phyloP scores from a whole-genome alignment of 2,888 invertebrate genomes.

The Mythimna impura region DNA sequence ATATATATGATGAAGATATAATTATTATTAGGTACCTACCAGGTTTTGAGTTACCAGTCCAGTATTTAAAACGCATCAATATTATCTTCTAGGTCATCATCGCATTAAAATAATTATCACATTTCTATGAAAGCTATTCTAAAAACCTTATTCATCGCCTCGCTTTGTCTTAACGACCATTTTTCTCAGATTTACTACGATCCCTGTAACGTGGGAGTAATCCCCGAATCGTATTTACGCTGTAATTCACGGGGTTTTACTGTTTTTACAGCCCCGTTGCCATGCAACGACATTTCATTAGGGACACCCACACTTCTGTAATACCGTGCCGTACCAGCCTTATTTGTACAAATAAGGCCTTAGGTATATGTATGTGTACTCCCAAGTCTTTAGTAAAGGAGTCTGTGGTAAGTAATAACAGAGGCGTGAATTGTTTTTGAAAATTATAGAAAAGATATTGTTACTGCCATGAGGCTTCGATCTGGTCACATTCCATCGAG shows the following conservation, averaged over 20 bases:
- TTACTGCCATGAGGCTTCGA: too few species aligned
- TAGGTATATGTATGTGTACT: not conserved
- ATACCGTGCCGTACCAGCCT: slow-evolving; percentile 8
- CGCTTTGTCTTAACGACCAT: slow-evolving; percentile 50
- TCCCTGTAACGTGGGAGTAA: slow-evolving; percentile 64
- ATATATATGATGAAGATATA: too few species aligned
- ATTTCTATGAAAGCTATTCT: slow-evolving; percentile 7
- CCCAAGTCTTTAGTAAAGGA: not conserved
- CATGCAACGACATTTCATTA: slow-evolving; percentile 70
- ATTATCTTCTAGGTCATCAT: too few species aligned
- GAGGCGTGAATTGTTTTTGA: not conserved
- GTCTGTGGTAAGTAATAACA: too few species aligned
- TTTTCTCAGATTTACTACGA: slow-evolving; percentile 64
- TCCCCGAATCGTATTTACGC: slow-evolving; percentile 70
- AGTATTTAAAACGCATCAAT: not conserved
- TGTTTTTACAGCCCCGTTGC: slow-evolving; percentile 73
- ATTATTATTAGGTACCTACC: not conserved
- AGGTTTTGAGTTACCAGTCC: not conserved
- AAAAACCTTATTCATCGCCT: slow-evolving; percentile 17
- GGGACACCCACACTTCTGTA: slow-evolving; percentile 33
- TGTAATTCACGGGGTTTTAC: slow-evolving; percentile 72
- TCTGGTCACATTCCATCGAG: too few species aligned
- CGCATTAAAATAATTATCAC: not conserved
- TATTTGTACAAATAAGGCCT: not conserved
- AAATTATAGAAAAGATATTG: too few species aligned